Base-by-base conservation (phyloP, 2,797 vertebrate genomes). In the Hydrolagus colliei region DNA sequence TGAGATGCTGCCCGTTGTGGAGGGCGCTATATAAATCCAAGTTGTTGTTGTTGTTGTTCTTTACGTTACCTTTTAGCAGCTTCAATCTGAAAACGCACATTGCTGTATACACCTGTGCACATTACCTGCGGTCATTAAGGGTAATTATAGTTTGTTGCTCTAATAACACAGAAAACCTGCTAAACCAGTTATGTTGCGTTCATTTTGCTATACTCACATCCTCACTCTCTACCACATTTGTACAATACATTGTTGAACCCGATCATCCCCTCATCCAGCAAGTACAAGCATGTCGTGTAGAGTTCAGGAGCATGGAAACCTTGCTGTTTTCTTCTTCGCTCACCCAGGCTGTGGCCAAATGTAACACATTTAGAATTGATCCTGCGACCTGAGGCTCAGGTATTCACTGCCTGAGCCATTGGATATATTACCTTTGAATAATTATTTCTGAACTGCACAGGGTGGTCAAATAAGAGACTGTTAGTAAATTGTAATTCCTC, bases 251-350 rank as follows among this genome's bases (percentile, higher is more conserved):
- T 52, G 41, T 52, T 52, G 41, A 52, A 52, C 41, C 41, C 41
- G 41, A 52, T 52, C 41, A 52, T 52, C 3, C 41, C 41, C 41
- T 52, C 41, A 52, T 52, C 41, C 1, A 52, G 92, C 94, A 95
- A 94, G 11, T 94, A 93, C 94, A 92, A 91, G 93, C 92, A 92
- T 92, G 92, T 93, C 6, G 41, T 0, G 41, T 52, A 3, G 41
- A 52, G 6, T 6, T 3, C 41, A 89, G 89, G 90, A 90, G 88
- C 91, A 90, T 90, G 93, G 92, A 93, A 94, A 92, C 94, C 92
- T 93, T 92, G 93, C 92, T 88, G 82, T 87, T 77, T 87, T 82
- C 91, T 87, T 90, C 88, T 87, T 86, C 80, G 87, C 86, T 87
- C 87, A 61, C 87, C 27, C 3, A 86, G 73, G 80, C 84, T 18